Evolutionary conservation across 2,113 vertebrate genomes (phyloP), one percentile per base, ranked within the genome.

Genomic region (Hucho hucho): DNA sequence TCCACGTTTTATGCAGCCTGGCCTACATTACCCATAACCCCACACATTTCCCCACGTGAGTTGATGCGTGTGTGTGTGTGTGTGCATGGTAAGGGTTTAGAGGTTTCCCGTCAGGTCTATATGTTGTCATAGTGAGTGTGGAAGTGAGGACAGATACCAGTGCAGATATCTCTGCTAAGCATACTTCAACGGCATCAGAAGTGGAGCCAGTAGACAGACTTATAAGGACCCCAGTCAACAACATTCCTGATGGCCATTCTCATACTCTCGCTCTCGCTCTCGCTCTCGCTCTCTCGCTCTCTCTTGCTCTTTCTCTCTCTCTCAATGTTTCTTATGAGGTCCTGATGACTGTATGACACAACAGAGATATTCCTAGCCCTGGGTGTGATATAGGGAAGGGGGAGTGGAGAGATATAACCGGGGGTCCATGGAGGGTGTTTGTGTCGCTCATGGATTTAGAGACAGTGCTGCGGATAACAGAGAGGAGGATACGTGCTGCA

Each of bases 401-500:
- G 58, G 49, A 53, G 49, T 53, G 49, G 16, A 43, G 2, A 28
- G 4, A 12, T 0, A 16, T 53, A 53, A 53, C 12, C 1, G 16
- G 49, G 49, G 49, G 49, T 53, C 49, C 49, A 13, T 16, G 49
- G 49, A 53, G 49, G 49, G 59, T 63, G 11, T 63, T 22, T 63
- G 22, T 25, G 6, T 63, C 20, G 22, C 20, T n/a, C 20, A 63
- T 63, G 59, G 59, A 63, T 25, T n/a, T 63, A 25, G 59, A 63
- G 20, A 25, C 59, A 22, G 1, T 63, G 59, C 24, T 63, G 0
- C 20, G 59, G 18, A 24, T 63, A 63, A 16, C 24, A n/a, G 59
- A 63, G 59, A 63, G 59, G n/a, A 63, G 59, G 59, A 63, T 63
- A 63, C 59, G 59, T 7, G 6, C 22, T n/a, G 59, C 59, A 63